Percentiles rank a stretch among this genome's conserved stretches.
phyloP scores from a whole-genome alignment of 2,888 invertebrate genomes.

The Drepana falcataria region DNA sequence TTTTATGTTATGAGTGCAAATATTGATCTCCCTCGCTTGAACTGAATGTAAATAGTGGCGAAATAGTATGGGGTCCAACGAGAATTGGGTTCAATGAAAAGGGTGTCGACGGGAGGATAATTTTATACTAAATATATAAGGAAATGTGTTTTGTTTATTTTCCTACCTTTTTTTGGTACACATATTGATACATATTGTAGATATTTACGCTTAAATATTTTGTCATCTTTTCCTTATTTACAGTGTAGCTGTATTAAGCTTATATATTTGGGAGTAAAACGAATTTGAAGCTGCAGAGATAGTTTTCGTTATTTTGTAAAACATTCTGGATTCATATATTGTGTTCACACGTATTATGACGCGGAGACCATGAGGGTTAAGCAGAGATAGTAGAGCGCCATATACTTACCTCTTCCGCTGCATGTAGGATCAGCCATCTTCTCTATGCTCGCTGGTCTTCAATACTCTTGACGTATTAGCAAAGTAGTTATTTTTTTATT shows the following conservation, averaged over 20 bases:
- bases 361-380: too few relatives aligned
- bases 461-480: too few relatives aligned
- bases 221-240: not conserved
- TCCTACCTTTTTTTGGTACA: not conserved
- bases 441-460: too few relatives aligned
- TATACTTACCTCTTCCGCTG: too few relatives aligned
- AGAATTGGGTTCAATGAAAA: slow-evolving; percentile 11
- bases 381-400: too few relatives aligned
- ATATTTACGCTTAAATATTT: not conserved
- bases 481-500: too few relatives aligned
- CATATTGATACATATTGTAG: not conserved
- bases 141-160: slow-evolving; percentile 2
- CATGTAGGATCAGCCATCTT: too few relatives aligned
- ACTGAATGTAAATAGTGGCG: slow-evolving; percentile 25
- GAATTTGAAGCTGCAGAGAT: too few relatives aligned
- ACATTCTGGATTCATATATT: too few relatives aligned
- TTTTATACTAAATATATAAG: slow-evolving; percentile 3
- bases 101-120: slow-evolving; percentile 2
- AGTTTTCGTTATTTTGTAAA: too few relatives aligned
- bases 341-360: too few relatives aligned
- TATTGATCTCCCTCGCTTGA: slow-evolving; percentile 23
- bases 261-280: not conserved
- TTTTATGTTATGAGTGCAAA: slow-evolving; percentile 27
- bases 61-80: slow-evolving; percentile 18
- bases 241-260: not conserved